phyloP scores from a whole-genome alignment of 2,888 invertebrate genomes.

The Eulithis testata region DNA sequence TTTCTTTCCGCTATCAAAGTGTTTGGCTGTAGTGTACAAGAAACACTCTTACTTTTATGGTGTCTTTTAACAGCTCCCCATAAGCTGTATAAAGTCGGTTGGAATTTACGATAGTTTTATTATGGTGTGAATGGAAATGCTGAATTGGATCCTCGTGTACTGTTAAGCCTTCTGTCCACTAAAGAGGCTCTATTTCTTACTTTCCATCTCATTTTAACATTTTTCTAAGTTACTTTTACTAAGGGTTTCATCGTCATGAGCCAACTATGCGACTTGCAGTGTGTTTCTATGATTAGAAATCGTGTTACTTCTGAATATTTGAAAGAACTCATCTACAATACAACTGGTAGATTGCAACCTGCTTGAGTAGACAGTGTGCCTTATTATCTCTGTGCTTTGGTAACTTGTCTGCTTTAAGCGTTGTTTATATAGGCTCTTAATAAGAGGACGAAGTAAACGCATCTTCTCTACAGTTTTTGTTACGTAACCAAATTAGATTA shows the following conservation, averaged over 20 bases:
- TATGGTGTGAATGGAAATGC: slow-evolving; percentile 62
- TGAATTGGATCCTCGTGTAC: slow-evolving; percentile 27
- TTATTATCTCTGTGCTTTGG: slow-evolving; percentile 8
- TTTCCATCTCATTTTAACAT: not conserved
- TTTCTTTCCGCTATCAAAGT: slow-evolving; percentile 11
- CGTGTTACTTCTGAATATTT: too few species aligned
- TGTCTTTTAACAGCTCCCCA: slow-evolving; percentile 63
- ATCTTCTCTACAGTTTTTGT: slow-evolving; percentile 8
- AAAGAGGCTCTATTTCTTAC: slow-evolving; percentile 2
- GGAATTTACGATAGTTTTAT: slow-evolving; percentile 70
- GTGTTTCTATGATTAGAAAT: too few species aligned
- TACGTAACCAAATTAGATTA: slow-evolving; percentile 7
- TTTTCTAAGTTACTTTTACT: not conserved
- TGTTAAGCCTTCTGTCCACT: slow-evolving; percentile 7
- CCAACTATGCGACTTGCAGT: too few species aligned
- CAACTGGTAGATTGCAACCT: too few species aligned
- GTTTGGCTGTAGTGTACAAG: slow-evolving; percentile 38
- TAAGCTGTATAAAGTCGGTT: slow-evolving; percentile 51
- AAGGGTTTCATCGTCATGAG: too few species aligned
- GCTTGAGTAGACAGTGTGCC: slow-evolving; percentile 13
- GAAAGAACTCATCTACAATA: too few species aligned
- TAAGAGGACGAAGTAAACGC: slow-evolving; percentile 14
- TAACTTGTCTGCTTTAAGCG: slow-evolving; percentile 29
- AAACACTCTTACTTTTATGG: slow-evolving; percentile 54
- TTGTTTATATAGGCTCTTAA: slow-evolving; percentile 29